Evolutionary conservation across 2,888 invertebrate species (phyloP).

Genomic region (Cerceris rybyensis): DNA sequence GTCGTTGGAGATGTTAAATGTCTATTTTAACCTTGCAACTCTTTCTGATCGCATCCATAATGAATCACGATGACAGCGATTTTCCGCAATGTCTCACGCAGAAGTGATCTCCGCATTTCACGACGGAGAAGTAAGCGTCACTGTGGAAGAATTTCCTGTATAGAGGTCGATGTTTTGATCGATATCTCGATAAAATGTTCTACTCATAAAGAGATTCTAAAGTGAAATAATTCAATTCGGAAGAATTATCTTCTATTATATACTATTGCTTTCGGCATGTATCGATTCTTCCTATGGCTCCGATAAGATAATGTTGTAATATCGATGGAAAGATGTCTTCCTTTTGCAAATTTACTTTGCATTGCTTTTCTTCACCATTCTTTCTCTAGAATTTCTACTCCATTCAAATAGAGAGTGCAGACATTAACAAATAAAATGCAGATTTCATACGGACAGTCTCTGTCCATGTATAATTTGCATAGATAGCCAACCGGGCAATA

Average conservation of each 20-base stretch:
- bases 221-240: neutral
- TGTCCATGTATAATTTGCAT: too few species aligned
- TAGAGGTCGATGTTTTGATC: neutral
- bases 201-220: neutral
- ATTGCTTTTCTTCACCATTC: too few species aligned
- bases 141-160: neutral
- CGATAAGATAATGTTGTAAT: neutral
- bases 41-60: neutral
- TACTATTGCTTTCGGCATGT: neutral
- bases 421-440: too few species aligned
- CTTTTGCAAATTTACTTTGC: too few species aligned
- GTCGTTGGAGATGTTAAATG: conserved; percentile 1
- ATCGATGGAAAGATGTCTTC: neutral
- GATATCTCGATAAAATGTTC: neutral
- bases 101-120: neutral
- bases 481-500: too few species aligned
- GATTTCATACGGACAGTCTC: too few species aligned
- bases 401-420: too few species aligned
- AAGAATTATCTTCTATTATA: neutral
- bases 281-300: neutral
- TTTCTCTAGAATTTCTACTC: too few species aligned
- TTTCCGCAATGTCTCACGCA: conserved; percentile 11
- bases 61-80: conserved; percentile 15
- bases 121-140: neutral
- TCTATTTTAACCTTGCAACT: neutral